Evolutionary conservation across 2,113 vertebrate genomes (phyloP).

Genomic region (Psittacus erithacus): DNA sequence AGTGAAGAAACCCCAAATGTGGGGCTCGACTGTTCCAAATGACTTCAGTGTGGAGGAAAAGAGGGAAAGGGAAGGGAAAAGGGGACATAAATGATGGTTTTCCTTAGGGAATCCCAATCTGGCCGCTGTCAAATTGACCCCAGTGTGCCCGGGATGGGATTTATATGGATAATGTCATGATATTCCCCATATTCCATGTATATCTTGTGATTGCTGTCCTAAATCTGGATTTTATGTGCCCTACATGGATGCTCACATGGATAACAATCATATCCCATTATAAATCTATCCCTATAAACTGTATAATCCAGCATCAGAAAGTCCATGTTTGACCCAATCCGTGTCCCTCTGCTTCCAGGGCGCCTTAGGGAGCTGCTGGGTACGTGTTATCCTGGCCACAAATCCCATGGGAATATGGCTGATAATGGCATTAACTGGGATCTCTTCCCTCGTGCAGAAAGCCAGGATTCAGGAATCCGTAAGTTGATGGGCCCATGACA

Average conservation of each 20-base stretch:
- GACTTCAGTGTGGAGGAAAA: background rate
- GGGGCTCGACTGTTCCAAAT: background rate
- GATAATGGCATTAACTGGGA: background rate
- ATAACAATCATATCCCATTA: background rate
- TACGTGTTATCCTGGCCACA: background rate
- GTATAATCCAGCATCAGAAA: background rate
- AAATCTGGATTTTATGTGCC: background rate
- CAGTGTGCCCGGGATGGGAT: background rate
- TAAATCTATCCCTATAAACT: background rate
- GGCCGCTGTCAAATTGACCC: background rate
- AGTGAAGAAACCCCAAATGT: background rate
- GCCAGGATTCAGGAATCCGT: background rate
- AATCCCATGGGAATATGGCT: background rate
- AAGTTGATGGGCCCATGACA: background rate
- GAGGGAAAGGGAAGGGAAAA: background rate
- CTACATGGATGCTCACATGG: background rate
- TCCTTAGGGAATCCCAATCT: background rate
- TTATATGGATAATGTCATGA: background rate
- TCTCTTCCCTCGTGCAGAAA: background rate
- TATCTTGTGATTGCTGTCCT: background rate
- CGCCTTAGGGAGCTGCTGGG: background rate
- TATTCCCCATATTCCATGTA: background rate
- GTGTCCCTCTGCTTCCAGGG: background rate
- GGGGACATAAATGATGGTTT: background rate
- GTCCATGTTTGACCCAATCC: rapidly evolving